These are phyloP conservation scores for Charina bottae DNA, from an alignment of 2,113 vertebrate genomes.

Conservation along the genomic window DNA sequence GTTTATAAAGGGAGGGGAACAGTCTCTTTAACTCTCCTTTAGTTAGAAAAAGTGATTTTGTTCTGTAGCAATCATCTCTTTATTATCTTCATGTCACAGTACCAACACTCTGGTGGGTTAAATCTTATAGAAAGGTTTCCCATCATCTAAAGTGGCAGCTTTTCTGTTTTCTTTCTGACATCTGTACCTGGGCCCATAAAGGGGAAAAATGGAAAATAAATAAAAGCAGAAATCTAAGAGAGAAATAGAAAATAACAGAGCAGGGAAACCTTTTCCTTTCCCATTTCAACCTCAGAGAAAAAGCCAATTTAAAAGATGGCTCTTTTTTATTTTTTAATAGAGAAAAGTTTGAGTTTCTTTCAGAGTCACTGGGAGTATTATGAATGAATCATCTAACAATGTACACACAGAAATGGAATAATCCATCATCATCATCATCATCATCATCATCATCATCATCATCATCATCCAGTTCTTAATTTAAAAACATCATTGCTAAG, in stretches of 20 bases:
- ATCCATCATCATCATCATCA: neutral
- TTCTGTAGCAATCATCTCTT: slow-evolving; percentile 47
- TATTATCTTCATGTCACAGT: slow-evolving; percentile 42
- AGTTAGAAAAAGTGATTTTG: slow-evolving; percentile 48
- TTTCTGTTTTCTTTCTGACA: slow-evolving; percentile 61
- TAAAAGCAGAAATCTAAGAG: slow-evolving; percentile 20
- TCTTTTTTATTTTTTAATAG: slow-evolving; percentile 1
- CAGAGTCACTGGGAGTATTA: neutral
- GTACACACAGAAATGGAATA: neutral
- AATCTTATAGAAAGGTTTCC: slow-evolving; percentile 57
- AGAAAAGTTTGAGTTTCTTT: neutral
- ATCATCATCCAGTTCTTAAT: neutral
- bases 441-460: neutral
- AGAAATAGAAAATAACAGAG: slow-evolving; percentile 18
- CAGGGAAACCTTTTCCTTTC: neutral
- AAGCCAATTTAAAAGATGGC: neutral
- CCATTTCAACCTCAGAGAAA: slow-evolving; percentile 11
- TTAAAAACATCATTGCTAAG: neutral
- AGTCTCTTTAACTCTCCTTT: slow-evolving; percentile 56
- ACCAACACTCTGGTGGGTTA: slow-evolving; percentile 58
- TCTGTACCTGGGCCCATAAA: slow-evolving; percentile 40
- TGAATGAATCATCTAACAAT: neutral
- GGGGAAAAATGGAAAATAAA: slow-evolving; percentile 19
- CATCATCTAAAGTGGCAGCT: slow-evolving; percentile 52
- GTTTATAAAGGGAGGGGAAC: slow-evolving; percentile 34